These are phyloP conservation scores for Tamias sibiricus DNA, from an alignment of 2,113 vertebrate species.

Conservation along the genomic window DNA sequence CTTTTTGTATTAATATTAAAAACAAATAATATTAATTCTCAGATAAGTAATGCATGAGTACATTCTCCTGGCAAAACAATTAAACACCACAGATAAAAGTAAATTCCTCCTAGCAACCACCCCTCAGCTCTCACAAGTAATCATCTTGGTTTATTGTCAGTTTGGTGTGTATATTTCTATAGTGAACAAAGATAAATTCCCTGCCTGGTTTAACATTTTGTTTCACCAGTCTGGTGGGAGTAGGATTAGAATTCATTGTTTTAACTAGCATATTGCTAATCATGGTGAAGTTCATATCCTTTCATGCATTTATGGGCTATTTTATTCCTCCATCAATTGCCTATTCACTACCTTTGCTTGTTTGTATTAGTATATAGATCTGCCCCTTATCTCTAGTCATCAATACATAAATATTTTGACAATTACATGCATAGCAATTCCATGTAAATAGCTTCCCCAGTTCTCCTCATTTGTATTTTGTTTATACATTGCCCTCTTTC, in stretches of 20 bases:
- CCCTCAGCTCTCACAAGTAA: not conserved
- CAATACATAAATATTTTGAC: not conserved
- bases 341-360: not conserved
- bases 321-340: not conserved
- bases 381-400: not conserved
- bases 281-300: not conserved
- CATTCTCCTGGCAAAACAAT: constrained; percentile 32
- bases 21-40: not conserved
- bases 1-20: constrained; percentile 52
- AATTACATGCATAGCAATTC: not conserved
- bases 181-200: not conserved
- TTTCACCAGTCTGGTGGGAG: not conserved
- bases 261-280: not conserved
- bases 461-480: not conserved
- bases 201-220: not conserved
- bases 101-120: not conserved
- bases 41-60: constrained; percentile 27
- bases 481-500: not conserved
- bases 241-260: not conserved
- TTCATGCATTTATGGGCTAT: not conserved
- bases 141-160: not conserved
- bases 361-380: not conserved
- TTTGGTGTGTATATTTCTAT: not conserved
- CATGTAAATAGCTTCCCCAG: not conserved
- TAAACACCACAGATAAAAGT: constrained; percentile 22